Evolutionary conservation across 2,888 invertebrate species (phyloP).

Genomic region (Drepanosiphum platanoidis): DNA sequence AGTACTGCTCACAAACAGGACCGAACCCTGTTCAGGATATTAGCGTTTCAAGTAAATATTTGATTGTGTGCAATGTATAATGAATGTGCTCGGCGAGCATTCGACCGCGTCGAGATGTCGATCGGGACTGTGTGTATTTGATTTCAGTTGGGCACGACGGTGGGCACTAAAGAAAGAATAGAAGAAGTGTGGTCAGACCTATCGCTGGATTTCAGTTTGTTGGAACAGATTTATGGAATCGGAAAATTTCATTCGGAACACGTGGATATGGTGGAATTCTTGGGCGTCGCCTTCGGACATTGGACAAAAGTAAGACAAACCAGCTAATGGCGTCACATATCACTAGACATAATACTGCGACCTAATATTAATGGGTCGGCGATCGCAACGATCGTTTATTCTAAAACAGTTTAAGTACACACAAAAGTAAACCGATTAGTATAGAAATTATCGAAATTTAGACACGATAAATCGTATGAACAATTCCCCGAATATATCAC

Average conservation of each 20-base stretch:
- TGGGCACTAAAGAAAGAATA: constrained; percentile 49
- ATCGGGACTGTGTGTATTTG: not conserved
- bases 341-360: too few species aligned
- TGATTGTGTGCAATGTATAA: too few species aligned
- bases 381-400: too few species aligned
- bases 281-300: constrained; percentile 54
- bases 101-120: not conserved
- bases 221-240: constrained; percentile 51
- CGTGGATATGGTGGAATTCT: constrained; percentile 44
- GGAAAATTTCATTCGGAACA: constrained; percentile 36
- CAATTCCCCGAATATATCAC: too few species aligned
- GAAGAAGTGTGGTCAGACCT: constrained; percentile 55
- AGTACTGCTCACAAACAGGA: not conserved
- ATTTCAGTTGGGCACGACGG: constrained; percentile 44
- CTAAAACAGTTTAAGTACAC: too few species aligned
- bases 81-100: too few species aligned
- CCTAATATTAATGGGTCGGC: too few species aligned
- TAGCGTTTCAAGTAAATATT: constrained; percentile 49
- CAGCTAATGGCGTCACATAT: too few species aligned
- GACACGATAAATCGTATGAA: too few species aligned
- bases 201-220: constrained; percentile 33
- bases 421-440: too few species aligned
- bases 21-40: constrained; percentile 47
- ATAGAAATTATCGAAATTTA: too few species aligned
- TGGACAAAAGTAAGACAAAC: constrained; percentile 51